A percentile compares a stretch with the other conserved stretches of the same genome.
Conservation (phyloP, 2,888 invertebrate genomes). For the Machimus rusticus region DNA sequence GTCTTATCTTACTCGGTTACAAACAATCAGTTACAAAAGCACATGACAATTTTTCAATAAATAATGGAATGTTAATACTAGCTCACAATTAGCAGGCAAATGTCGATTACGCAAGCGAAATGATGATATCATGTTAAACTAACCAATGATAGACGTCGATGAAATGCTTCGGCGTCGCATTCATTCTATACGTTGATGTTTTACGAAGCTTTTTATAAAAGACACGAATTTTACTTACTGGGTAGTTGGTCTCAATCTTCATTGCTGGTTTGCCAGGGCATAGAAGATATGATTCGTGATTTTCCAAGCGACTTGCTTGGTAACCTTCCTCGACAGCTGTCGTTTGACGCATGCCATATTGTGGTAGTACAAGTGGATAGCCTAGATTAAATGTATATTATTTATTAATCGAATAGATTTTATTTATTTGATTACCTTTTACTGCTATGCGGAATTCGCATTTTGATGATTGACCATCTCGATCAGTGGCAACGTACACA, state of each 20-base stretch:
- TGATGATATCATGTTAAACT: conserved; percentile 22
- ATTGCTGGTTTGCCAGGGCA: conserved; percentile 59
- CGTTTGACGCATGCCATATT: not conserved
- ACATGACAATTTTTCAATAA: conserved; percentile 2
- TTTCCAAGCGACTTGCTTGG: conserved; percentile 45
- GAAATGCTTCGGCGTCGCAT: conserved; percentile 48
- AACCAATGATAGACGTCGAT: conserved; percentile 51
- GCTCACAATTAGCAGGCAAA: conserved; percentile 1
- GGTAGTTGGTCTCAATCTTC: conserved; percentile 57
- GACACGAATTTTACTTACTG: conserved; percentile 58
- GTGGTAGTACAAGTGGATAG: not conserved
- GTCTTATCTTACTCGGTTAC: not conserved
- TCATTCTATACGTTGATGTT: conserved; percentile 2
- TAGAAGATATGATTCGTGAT: conserved; percentile 59
- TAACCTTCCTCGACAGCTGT: not conserved
- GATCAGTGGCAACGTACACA: conserved; percentile 71
- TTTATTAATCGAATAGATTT: not conserved
- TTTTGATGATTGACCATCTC: conserved; percentile 69
- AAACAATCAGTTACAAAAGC: not conserved
- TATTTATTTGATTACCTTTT: conserved; percentile 62
- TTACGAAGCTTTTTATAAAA: conserved; percentile 46
- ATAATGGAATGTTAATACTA: conserved; percentile 7
- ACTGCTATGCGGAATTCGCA: conserved; percentile 72
- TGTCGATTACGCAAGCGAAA: not conserved
- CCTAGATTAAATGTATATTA: conserved; percentile 42